phyloP scores from a whole-genome alignment of 2,888 invertebrate genomes.

The Hypselothyrea guttata region DNA sequence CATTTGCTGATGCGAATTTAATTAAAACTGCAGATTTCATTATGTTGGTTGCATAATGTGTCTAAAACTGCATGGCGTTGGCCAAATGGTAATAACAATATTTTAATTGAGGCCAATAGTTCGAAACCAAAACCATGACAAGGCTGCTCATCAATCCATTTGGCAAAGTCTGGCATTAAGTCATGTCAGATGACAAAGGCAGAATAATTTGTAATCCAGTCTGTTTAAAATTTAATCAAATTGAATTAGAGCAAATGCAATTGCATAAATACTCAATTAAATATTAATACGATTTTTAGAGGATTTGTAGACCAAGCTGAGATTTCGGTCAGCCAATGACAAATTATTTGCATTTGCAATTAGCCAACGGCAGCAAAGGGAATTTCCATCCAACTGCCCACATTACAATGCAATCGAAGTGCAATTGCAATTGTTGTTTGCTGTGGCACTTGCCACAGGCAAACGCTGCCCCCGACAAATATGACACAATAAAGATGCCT shows the following conservation, averaged over 20 bases:
- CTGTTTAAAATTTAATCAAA: constrained; percentile 50
- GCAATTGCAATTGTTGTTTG: constrained; percentile 7
- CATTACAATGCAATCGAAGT: constrained; percentile 3
- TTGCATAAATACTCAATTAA: constrained; percentile 31
- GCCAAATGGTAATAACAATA: constrained; percentile 1
- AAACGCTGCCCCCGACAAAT: constrained; percentile 8
- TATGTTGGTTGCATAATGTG: constrained; percentile 32
- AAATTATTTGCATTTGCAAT: constrained; percentile 33
- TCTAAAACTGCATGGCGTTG: constrained; percentile 18
- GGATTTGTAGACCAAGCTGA: constrained; percentile 1
- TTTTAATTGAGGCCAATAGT: not conserved
- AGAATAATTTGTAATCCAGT: constrained; percentile 17
- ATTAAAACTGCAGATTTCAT: constrained; percentile 68
- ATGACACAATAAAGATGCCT: constrained; percentile 32
- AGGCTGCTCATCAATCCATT: constrained; percentile 16
- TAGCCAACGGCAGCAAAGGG: constrained; percentile 15
- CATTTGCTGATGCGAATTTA: constrained; percentile 61
- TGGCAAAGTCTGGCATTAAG: no score
- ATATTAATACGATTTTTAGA: constrained; percentile 40
- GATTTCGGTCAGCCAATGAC: constrained; percentile 18
- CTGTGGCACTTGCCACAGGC: constrained; percentile 6
- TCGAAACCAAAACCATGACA: not conserved
- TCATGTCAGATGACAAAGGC: constrained; percentile 16
- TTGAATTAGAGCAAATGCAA: constrained; percentile 8
- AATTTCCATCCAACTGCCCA: not conserved